A percentile compares a stretch with the other conserved stretches of the same genome.
These are phyloP conservation scores for Lateolabrax maculatus DNA, from an alignment of 2,797 vertebrate species.

Conservation along the genomic window DNA sequence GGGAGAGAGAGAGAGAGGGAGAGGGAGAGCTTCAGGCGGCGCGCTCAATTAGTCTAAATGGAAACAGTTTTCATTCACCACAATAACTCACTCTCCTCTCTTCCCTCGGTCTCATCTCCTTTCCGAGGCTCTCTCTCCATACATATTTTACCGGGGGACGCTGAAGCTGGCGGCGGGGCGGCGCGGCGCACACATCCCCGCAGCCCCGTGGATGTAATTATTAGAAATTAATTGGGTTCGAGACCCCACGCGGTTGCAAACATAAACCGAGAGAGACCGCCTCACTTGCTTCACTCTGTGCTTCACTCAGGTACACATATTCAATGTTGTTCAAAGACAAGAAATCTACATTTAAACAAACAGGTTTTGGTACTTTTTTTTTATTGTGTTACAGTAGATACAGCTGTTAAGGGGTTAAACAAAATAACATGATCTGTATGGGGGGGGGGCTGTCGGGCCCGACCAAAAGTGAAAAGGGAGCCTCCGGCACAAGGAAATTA, in stretches of 20 bases:
- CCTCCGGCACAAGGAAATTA: constrained; percentile 98
- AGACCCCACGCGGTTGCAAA: constrained; percentile 85
- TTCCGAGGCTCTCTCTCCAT: constrained; percentile 88
- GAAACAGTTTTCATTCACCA: constrained; percentile 93
- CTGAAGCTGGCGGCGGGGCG: constrained; percentile 89
- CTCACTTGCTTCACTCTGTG: constrained; percentile 71
- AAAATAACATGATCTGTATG: constrained; percentile 85
- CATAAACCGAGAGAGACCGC: constrained; percentile 90
- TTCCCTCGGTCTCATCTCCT: constrained; percentile 58
- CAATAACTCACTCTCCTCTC: constrained; percentile 89
- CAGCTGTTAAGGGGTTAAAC: constrained; percentile 88
- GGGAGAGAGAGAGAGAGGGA: constrained; percentile 38
- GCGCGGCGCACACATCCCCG: constrained; percentile 85
- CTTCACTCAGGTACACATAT: no score
- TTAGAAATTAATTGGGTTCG: constrained; percentile 98
- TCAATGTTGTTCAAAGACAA: neutral
- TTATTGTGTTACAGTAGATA: constrained; percentile 66
- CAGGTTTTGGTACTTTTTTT: no score
- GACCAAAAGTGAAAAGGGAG: constrained; percentile 97
- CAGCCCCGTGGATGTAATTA: constrained; percentile 94
- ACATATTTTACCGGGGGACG: constrained; percentile 91
- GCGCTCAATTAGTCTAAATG: constrained; percentile 94
- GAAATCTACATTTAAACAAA: neutral
- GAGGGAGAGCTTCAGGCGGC: constrained; percentile 71
- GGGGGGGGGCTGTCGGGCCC: constrained; percentile 88